These are phyloP conservation scores for Lucinisca nassula DNA, from an alignment of 2,888 invertebrate species.

Conservation along the genomic window DNA sequence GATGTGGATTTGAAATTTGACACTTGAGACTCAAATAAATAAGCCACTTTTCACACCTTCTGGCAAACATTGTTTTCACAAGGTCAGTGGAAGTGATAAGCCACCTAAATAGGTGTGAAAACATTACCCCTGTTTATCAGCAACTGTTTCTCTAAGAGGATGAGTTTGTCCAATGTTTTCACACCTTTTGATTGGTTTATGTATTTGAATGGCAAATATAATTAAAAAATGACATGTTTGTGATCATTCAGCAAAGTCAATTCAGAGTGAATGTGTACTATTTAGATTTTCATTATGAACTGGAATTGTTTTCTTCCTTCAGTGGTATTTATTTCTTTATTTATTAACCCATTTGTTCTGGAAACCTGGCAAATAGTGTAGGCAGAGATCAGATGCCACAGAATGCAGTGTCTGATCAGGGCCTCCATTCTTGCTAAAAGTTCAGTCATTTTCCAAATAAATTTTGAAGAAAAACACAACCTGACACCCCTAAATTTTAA, in stretches of 20 bases:
- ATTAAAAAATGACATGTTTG: not conserved
- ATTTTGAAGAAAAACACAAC: no score
- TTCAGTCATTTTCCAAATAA: no score
- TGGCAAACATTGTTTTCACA: not conserved
- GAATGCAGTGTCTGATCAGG: no score
- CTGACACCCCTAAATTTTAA: no score
- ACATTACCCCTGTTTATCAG: no score
- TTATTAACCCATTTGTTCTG: not conserved
- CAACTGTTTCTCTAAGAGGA: not conserved
- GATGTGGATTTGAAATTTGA: not conserved
- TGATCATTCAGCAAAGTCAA: not conserved
- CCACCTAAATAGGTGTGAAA: not conserved
- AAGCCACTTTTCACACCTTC: not conserved
- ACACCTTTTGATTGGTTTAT: not conserved
- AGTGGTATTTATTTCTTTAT: slow-evolving; percentile 9
- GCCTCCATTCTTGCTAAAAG: no score
- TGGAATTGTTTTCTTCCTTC: not conserved
- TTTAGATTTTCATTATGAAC: not conserved
- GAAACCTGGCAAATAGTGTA: no score
- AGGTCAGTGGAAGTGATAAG: not conserved
- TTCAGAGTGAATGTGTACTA: not conserved
- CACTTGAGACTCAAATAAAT: not conserved
- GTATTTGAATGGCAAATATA: not conserved
- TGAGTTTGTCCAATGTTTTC: not conserved
- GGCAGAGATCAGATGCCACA: no score